phyloP scores from a whole-genome alignment of 1,140 invertebrate genomes.

The Myzus persicae region DNA sequence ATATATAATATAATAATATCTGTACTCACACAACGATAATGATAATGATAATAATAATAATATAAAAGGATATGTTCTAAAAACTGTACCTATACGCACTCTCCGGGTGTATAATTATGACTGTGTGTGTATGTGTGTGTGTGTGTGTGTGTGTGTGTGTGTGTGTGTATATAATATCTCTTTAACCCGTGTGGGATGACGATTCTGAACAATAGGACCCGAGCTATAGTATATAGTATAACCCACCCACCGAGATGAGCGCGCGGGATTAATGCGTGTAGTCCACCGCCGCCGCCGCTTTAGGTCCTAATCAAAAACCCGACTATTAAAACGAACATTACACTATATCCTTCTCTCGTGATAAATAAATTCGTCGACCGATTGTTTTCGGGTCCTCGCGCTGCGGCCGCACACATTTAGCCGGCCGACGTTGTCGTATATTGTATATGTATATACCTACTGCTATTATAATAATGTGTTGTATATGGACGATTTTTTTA shows the following conservation, averaged over 20 bases:
- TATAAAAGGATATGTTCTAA: conserved; percentile 35
- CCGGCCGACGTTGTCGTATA: background rate
- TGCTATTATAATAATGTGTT: no score
- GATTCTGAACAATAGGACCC: conserved; percentile 38
- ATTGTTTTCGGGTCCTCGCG: conserved; percentile 16
- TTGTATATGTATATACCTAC: background rate
- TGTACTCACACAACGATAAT: conserved; percentile 22
- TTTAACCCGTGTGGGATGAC: conserved; percentile 49
- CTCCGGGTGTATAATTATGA: conserved; percentile 40
- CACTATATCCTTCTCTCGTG: background rate
- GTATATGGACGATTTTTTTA: no score
- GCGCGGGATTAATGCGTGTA: conserved; percentile 18
- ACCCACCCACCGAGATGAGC: conserved; percentile 44
- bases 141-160: background rate
- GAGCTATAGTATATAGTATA: conserved; percentile 16
- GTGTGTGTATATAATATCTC: background rate
- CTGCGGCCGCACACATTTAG: background rate
- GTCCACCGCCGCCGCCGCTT: background rate
- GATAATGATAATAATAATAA: conserved; percentile 26
- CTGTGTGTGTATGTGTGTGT: background rate
- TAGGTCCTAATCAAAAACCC: conserved; percentile 44
- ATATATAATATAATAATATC: background rate
- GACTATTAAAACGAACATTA: conserved; percentile 25
- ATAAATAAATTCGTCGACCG: conserved; percentile 38
- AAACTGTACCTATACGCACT: background rate